phyloP scores from a whole-genome alignment of 2,888 invertebrate genomes.

The Caenorhabditis wallacei region DNA sequence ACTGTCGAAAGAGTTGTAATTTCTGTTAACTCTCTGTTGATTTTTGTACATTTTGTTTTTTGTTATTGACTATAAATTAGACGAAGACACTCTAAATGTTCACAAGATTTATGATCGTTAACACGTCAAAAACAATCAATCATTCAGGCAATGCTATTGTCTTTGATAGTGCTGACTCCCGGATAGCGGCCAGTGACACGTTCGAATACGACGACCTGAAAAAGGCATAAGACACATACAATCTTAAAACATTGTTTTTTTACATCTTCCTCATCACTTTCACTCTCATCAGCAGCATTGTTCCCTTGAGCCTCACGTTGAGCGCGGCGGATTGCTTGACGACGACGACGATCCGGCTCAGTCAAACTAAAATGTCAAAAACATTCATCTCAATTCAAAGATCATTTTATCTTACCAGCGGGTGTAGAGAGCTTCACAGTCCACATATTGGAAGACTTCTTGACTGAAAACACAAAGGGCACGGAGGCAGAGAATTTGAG shows the following conservation, averaged over 20 bases:
- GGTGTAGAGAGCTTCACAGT: conserved; percentile 51
- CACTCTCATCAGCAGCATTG: conserved; percentile 25
- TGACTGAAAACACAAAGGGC: conserved; percentile 52
- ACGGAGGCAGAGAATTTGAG: conserved; percentile 56
- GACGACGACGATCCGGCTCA: conserved; percentile 57
- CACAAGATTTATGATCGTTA: conserved; percentile 51
- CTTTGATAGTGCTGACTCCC: conserved; percentile 60
- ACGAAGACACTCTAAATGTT: conserved; percentile 36
- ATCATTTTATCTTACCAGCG: conserved; percentile 29
- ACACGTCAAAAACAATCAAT: conserved; percentile 12
- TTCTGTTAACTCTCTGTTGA: conserved; percentile 76
- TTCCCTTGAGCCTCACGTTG: conserved; percentile 22
- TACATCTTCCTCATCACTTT: conserved; percentile 63
- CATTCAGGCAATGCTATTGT: conserved; percentile 59
- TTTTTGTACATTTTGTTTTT: conserved; percentile 35
- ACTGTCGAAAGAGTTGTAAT: conserved; percentile 81
- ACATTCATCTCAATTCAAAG: not conserved
- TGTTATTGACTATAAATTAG: conserved; percentile 8
- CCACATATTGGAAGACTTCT: conserved; percentile 47
- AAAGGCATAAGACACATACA: not conserved
- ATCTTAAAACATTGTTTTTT: too few relatives aligned
- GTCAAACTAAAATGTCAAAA: conserved; percentile 23
- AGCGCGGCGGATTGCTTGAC: conserved; percentile 32
- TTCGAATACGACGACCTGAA: conserved; percentile 64
- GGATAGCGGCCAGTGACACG: conserved; percentile 60